Base-by-base conservation (phyloP, 37 sponge, comb jelly and placozoan genomes). In the Trichoplax adhaerens region DNA sequence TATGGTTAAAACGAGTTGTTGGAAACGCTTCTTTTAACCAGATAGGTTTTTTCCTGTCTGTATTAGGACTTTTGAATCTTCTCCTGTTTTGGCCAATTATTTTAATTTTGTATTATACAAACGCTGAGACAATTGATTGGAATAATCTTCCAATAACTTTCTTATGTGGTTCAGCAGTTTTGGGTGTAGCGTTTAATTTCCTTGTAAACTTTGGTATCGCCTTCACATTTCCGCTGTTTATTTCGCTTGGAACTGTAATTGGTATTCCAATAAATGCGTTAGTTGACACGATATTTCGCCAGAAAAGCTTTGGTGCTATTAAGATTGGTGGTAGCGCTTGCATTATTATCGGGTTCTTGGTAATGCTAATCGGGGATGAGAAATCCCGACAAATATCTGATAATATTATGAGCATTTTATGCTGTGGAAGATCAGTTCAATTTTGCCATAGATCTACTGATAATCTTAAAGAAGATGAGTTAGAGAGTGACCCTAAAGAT, bases 181-280 rank as follows among this genome's bases (percentile, higher is more conserved):
- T 84, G 5, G 70, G 80, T 0, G 65, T 86, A 4, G 54, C 84
- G 7, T 91, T 91, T 64, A 87, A 91, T 58, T 91, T 91, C 63
- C 65, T 75, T 64, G 87, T 91, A 69, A 87, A 86, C 70, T 91
- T 91, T 79, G 92, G 92, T 1, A 87, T 91, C 65, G 89, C 89
- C 5, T 91, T 81, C 69, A 91, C 92, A 3, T 91, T 80, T 64
- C 92, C 92, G 0, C 74, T 91, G 10, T 91, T 91, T 69, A 91
- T 91, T 62, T 91, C 92, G 1, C 70, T 91, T 29, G 92, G 92
- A 2, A 91, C 92, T 47, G 66, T 91, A 1, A 71, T 91, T 54
- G 92, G 92, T 0, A 87, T 91, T 29, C 92, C 92, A 4, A 4
- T 91, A 3, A 91, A 84, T 87, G 92, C 92, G 4, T 1, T 84